phyloP scores from a whole-genome alignment of 2,888 invertebrate species.

The Agrotis puta region DNA sequence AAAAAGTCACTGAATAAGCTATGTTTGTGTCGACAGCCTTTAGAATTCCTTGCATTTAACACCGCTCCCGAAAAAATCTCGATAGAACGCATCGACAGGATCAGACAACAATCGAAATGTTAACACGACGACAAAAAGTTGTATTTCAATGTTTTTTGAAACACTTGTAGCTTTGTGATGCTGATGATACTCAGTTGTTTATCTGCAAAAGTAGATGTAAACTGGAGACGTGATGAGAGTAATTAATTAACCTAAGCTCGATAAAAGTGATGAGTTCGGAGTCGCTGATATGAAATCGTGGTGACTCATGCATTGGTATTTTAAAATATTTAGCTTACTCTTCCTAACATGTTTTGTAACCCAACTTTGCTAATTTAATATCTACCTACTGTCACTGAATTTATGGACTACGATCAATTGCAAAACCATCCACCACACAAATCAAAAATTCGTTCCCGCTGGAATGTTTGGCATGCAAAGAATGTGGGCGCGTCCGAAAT shows the following conservation, averaged over 20 bases:
- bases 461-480: slow-evolving; percentile 76
- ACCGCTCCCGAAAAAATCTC: slow-evolving; percentile 76
- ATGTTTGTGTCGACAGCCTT: slow-evolving; percentile 68
- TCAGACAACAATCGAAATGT: slow-evolving; percentile 87
- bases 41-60: slow-evolving; percentile 82
- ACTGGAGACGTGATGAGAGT: slow-evolving; percentile 8
- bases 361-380: no score
- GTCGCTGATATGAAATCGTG: background rate
- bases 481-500: slow-evolving; percentile 82
- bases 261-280: background rate
- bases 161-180: slow-evolving; percentile 53
- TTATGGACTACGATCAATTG: background rate
- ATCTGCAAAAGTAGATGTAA: slow-evolving; percentile 26
- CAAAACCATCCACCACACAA: slow-evolving; percentile 29
- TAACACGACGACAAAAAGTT: slow-evolving; percentile 78
- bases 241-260: background rate
- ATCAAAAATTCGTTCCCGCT: slow-evolving; percentile 59
- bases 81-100: slow-evolving; percentile 73
- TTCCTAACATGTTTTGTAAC: no score
- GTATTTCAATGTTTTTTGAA: slow-evolving; percentile 58
- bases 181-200: slow-evolving; percentile 40
- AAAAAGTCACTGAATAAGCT: slow-evolving; percentile 63
- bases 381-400: background rate
- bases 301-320: slow-evolving; percentile 7
- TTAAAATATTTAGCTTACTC: no score